Evolutionary conservation across 2,113 vertebrate species (phyloP).

Genomic region (Nycticorax nycticorax): DNA sequence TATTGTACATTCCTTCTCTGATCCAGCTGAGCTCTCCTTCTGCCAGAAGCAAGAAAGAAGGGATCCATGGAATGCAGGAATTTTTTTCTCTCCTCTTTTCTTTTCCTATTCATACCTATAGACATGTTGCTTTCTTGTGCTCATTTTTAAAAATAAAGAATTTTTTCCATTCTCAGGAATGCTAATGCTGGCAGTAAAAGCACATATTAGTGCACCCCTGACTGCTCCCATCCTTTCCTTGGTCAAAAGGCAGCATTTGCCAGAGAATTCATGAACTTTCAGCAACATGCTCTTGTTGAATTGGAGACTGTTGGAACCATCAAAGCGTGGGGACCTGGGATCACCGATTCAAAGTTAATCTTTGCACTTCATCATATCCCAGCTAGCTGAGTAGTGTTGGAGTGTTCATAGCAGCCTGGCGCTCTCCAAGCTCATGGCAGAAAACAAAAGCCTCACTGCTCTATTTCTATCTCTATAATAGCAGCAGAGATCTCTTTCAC

Average conservation of each 20-base stretch:
- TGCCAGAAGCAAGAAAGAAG: not conserved
- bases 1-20: not conserved
- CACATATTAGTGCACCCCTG: not conserved
- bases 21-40: not conserved
- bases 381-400: not conserved
- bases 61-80: not conserved
- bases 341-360: not conserved
- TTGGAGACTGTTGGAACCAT: not conserved
- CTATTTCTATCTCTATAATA: not conserved
- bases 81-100: not conserved
- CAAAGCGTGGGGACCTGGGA: not conserved
- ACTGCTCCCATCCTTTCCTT: not conserved
- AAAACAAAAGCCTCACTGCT: not conserved
- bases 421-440: not conserved
- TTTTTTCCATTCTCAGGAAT: not conserved
- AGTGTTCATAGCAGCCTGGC: not conserved
- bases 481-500: not conserved
- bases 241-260: not conserved
- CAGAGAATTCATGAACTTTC: not conserved
- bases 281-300: not conserved
- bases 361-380: not conserved
- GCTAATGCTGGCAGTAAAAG: not conserved
- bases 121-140: not conserved
- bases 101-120: not conserved
- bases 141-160: not conserved